These are phyloP conservation scores for Saxidomus purpurata DNA, from an alignment of 1,140 invertebrate species.

Conservation along the genomic window DNA sequence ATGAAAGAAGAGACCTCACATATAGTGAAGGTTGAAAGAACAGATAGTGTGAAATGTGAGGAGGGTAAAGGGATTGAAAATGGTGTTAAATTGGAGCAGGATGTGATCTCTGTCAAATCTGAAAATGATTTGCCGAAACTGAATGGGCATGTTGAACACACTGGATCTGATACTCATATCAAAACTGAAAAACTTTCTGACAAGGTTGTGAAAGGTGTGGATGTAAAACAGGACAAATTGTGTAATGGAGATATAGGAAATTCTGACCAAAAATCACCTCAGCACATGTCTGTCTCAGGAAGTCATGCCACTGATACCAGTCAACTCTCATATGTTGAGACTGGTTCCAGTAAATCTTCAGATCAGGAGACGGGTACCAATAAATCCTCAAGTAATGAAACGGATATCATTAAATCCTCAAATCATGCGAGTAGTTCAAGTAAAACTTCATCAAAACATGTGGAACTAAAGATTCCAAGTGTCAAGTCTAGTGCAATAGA, in stretches of 20 bases:
- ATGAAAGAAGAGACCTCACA: constrained; percentile 4
- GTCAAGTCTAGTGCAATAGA: constrained; percentile 67
- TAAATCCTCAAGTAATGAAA: not conserved
- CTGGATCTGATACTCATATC: constrained; percentile 81
- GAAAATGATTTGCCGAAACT: not conserved
- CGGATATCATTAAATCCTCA: not conserved
- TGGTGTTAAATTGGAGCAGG: constrained; percentile 39
- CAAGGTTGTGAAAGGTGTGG: constrained; percentile 46
- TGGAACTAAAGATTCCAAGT: constrained; percentile 58
- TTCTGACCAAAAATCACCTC: constrained; percentile 52
- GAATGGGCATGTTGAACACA: constrained; percentile 1
- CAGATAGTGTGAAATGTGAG: constrained; percentile 27
- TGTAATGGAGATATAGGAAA: constrained; percentile 27
- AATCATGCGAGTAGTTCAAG: not conserved
- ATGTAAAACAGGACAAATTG: not conserved
- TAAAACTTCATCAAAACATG: constrained; percentile 50
- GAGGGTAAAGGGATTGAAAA: constrained; percentile 63
- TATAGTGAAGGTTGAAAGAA: not conserved
- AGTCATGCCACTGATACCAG: constrained; percentile 4
- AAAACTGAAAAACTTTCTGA: constrained; percentile 29
- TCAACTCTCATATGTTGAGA: not conserved
- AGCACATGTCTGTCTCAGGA: constrained; percentile 47
- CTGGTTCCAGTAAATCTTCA: constrained; percentile 3
- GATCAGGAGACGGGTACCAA: not conserved
- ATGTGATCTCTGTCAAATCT: not conserved